These are phyloP conservation scores for Chorisops tibialis DNA, from an alignment of 2,888 invertebrate genomes.

Conservation along the genomic window DNA sequence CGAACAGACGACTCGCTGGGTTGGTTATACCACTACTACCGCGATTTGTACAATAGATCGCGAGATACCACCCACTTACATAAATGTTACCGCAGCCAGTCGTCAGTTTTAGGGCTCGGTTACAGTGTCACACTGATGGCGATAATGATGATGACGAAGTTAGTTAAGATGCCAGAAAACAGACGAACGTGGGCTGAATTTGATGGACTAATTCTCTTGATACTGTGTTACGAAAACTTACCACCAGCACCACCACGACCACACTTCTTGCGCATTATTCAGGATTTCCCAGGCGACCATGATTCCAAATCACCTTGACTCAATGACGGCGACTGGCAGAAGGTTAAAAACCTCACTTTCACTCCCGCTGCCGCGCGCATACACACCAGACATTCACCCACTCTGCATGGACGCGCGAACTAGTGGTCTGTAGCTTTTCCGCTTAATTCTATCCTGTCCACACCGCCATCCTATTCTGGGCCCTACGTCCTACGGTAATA, in stretches of 20 bases:
- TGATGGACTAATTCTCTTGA: too few species aligned
- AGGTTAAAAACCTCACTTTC: slow-evolving; percentile 39
- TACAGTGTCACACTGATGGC: too few species aligned
- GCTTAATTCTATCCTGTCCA: neutral
- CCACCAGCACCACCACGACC: too few species aligned
- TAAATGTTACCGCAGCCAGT: too few species aligned
- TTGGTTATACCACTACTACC: neutral
- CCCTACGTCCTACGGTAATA: neutral
- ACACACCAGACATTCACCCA: slow-evolving; percentile 14
- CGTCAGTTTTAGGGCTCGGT: too few species aligned
- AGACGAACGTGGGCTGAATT: too few species aligned
- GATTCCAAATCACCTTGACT: slow-evolving; percentile 34
- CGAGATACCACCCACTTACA: too few species aligned
- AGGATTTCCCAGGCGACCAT: slow-evolving; percentile 23
- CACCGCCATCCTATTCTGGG: too few species aligned
- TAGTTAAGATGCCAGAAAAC: too few species aligned
- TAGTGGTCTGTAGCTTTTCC: neutral
- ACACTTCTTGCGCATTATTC: neutral
- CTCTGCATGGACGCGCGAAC: neutral
- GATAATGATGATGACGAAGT: too few species aligned
- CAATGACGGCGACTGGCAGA: slow-evolving; percentile 38
- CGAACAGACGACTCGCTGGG: slow-evolving; percentile 9
- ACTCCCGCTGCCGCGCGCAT: slow-evolving; percentile 23
- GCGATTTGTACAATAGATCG: too few species aligned
- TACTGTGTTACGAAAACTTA: too few species aligned